A percentile compares a stretch with the other conserved stretches of the same genome.
These are phyloP conservation scores for Callocephalon fimbriatum DNA, from an alignment of 2,113 vertebrate species.

Conservation along the genomic window DNA sequence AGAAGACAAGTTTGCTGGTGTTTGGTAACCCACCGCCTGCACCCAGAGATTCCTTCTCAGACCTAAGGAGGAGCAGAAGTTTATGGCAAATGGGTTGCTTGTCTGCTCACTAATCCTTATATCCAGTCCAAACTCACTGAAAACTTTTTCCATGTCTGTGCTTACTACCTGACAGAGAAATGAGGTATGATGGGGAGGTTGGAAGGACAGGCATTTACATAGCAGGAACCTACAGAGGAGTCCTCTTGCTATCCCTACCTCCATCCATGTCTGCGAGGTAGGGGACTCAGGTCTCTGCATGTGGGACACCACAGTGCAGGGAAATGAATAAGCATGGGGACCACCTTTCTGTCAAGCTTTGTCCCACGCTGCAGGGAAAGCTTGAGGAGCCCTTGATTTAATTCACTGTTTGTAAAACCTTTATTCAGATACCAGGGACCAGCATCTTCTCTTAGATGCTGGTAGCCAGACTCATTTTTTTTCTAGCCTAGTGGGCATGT, in stretches of 20 bases:
- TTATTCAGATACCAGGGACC: neutral
- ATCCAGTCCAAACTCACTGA: neutral
- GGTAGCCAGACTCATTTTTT: neutral
- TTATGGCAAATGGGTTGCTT: neutral
- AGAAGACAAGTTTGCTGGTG: neutral
- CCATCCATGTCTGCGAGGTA: neutral
- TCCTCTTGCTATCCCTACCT: neutral
- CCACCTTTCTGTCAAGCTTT: neutral
- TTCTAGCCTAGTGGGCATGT: neutral
- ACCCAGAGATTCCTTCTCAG: neutral
- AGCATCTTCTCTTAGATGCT: neutral
- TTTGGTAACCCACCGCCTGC: accelerated
- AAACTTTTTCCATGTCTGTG: neutral
- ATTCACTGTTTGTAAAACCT: neutral
- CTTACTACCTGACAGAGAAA: neutral
- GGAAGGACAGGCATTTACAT: neutral
- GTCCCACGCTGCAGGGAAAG: neutral
- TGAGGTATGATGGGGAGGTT: accelerated
- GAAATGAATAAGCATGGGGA: neutral
- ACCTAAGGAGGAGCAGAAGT: neutral
- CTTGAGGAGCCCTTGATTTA: neutral
- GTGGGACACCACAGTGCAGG: accelerated
- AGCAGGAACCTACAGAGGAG: neutral
- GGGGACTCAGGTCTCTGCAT: accelerated
- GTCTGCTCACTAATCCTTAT: neutral